Conservation (phyloP, 2,797 vertebrate species). For the Manis javanica region DNA sequence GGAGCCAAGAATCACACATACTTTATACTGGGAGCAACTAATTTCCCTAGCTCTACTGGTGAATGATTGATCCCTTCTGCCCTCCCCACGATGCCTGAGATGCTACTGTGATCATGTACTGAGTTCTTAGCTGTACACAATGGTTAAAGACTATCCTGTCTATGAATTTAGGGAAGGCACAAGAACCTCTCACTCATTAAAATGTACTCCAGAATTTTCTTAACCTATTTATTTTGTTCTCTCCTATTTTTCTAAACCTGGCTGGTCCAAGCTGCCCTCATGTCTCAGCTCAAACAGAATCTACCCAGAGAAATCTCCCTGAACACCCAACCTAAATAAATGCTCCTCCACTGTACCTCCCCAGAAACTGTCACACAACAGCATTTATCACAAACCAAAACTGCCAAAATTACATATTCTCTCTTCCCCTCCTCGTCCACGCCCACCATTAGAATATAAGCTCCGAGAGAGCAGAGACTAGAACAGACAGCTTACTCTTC, state of each 20-base stretch:
- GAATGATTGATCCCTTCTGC: background rate
- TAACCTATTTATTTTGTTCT: background rate
- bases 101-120: background rate
- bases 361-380: background rate
- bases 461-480: background rate
- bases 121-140: background rate
- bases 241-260: background rate
- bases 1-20: background rate
- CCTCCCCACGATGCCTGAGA: background rate
- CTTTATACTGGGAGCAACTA: background rate
- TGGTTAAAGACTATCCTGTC: background rate
- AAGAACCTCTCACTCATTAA: background rate
- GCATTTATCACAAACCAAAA: background rate
- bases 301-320: background rate
- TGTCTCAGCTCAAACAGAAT: background rate
- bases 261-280: background rate
- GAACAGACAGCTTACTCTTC: background rate
- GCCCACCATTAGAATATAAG: background rate
- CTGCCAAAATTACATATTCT: too few relatives aligned
- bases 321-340: background rate
- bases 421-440: background rate
- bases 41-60: background rate
- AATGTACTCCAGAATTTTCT: background rate
- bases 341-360: background rate
- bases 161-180: background rate